phyloP scores from a whole-genome alignment of 2,113 vertebrate species.

The Lampris incognitus region DNA sequence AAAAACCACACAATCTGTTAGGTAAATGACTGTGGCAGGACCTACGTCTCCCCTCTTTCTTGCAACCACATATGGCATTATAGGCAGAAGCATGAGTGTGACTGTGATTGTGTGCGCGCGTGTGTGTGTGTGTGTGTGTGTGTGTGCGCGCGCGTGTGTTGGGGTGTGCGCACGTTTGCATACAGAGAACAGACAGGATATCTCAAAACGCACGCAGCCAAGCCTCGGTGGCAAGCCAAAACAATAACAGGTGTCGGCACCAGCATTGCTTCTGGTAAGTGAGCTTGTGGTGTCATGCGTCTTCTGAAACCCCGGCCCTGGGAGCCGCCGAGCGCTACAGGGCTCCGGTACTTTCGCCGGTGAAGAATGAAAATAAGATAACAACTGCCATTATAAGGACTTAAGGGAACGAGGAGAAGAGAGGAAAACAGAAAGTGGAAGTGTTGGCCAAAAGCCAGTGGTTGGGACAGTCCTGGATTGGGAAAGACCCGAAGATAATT shows the following conservation, averaged over 20 bases:
- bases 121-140: slow-evolving; percentile 38
- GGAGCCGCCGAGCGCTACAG: slow-evolving; percentile 47
- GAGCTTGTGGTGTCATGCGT: slow-evolving; percentile 47
- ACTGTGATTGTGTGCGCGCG: neutral
- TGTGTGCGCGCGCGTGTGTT: slow-evolving; percentile 15
- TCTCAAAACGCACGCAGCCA: slow-evolving; percentile 53
- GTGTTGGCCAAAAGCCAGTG: slow-evolving; percentile 34
- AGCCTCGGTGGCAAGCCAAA: slow-evolving; percentile 68
- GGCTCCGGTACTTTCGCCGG: slow-evolving; percentile 60
- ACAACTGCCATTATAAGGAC: slow-evolving; percentile 29
- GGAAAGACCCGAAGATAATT: slow-evolving; percentile 51
- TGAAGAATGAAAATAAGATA: slow-evolving; percentile 48
- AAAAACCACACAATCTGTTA: slow-evolving; percentile 68
- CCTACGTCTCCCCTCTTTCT: slow-evolving; percentile 57
- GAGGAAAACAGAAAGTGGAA: slow-evolving; percentile 57
- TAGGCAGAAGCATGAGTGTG: neutral
- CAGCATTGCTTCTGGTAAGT: slow-evolving; percentile 78
- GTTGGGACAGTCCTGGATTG: slow-evolving; percentile 61
- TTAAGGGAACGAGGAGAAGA: slow-evolving; percentile 20
- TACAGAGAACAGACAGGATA: slow-evolving; percentile 73
- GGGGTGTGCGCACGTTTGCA: slow-evolving; percentile 48
- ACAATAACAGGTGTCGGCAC: slow-evolving; percentile 55
- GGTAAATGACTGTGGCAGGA: slow-evolving; percentile 66
- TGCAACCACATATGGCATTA: slow-evolving; percentile 35
- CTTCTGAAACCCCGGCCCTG: slow-evolving; percentile 69